These are phyloP conservation scores for Mallateleia sp. DNA, from an alignment of 2,888 invertebrate species.

Conservation along the genomic window DNA sequence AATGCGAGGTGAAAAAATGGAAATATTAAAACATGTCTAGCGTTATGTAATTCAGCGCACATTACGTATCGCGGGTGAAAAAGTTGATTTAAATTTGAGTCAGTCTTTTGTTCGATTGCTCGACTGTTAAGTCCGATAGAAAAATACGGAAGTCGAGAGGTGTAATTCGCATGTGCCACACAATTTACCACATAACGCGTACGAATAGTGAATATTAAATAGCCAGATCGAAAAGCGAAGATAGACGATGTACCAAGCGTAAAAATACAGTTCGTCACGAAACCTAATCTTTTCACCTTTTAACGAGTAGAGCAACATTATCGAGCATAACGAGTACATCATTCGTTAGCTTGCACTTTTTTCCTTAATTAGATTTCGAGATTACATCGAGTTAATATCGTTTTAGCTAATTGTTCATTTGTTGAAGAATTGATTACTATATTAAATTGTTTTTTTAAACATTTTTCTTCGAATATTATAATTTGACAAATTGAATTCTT, in stretches of 20 bases:
- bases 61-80: constrained; percentile 22
- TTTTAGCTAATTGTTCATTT: too few relatives aligned
- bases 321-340: constrained; percentile 14
- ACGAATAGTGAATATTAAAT: constrained; percentile 49
- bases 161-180: constrained; percentile 52
- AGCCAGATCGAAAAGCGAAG: constrained; percentile 52
- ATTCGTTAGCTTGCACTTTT: background rate
- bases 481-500: too few relatives aligned
- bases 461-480: too few relatives aligned
- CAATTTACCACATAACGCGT: constrained; percentile 63
- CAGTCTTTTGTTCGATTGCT: constrained; percentile 30
- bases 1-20: too few relatives aligned
- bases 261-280: constrained; percentile 63
- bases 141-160: constrained; percentile 38
- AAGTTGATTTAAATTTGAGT: constrained; percentile 24
- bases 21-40: too few relatives aligned
- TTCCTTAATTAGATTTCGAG: constrained; percentile 1
- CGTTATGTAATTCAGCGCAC: background rate
- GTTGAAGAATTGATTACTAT: too few relatives aligned
- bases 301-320: background rate
- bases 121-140: constrained; percentile 5
- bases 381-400: too few relatives aligned
- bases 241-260: constrained; percentile 63
- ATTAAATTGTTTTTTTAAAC: too few relatives aligned
- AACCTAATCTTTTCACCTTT: constrained; percentile 46